Conservation (phyloP, 2,797 vertebrate species). For the Oceanodroma leucorhoa region DNA sequence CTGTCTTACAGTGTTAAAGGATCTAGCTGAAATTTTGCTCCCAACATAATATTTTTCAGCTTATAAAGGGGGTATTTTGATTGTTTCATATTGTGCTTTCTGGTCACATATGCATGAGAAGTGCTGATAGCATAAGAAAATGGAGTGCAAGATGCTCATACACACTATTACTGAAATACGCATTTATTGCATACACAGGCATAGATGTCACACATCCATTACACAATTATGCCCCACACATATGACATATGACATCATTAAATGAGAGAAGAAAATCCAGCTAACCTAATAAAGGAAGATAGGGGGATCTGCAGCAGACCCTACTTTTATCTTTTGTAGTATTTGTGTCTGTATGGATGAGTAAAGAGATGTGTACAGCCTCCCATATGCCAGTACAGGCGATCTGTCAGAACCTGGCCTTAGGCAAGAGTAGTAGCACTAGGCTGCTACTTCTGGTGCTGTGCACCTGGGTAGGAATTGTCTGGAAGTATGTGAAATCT, state of each 20-base stretch:
- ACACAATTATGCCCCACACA: background rate
- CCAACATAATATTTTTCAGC: background rate
- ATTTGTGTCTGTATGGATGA: background rate
- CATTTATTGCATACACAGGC: background rate
- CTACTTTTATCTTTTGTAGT: background rate
- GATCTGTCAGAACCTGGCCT: background rate
- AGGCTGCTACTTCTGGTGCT: background rate
- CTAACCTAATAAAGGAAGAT: background rate
- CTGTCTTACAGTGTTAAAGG: background rate
- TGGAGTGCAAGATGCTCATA: background rate
- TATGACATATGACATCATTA: background rate
- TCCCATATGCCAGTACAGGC: background rate
- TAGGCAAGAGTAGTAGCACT: background rate
- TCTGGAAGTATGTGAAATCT: background rate
- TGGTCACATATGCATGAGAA: background rate
- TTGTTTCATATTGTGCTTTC: background rate
- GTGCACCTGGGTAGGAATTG: background rate
- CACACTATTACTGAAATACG: background rate
- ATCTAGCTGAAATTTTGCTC: background rate
- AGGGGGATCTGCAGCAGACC: background rate
- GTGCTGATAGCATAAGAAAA: background rate
- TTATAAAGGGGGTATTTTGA: background rate
- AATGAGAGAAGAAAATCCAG: background rate
- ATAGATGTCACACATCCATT: background rate
- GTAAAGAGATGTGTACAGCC: background rate